Evolutionary conservation across 2,113 vertebrate species (phyloP).

Genomic region (Rhea americana): DNA sequence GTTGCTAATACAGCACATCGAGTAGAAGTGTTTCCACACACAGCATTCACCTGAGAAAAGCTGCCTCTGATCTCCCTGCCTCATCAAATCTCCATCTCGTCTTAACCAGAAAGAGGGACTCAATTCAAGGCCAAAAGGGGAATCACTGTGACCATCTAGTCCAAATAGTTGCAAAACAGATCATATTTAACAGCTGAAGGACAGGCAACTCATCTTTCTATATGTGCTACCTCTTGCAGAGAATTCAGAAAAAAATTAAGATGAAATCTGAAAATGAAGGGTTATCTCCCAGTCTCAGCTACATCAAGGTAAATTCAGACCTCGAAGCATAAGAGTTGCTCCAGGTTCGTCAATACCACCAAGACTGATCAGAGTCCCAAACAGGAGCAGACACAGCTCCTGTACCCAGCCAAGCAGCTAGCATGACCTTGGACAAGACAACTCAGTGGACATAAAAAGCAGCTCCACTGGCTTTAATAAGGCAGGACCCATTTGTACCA

Average conservation of each 20-base stretch:
- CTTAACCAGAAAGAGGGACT: background rate
- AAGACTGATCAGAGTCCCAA: background rate
- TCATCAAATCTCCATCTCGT: background rate
- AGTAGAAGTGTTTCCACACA: too few relatives aligned
- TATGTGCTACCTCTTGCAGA: background rate
- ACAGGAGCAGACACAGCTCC: background rate
- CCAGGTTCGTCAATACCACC: background rate
- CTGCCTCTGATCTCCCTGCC: background rate
- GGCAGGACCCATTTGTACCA: background rate
- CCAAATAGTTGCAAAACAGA: background rate
- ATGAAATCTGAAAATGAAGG: too few relatives aligned
- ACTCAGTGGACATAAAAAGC: rapidly evolving
- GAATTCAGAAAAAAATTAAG: too few relatives aligned
- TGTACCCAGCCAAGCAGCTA: too few relatives aligned
- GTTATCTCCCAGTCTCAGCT: background rate
- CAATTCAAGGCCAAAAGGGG: too few relatives aligned
- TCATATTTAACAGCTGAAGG: background rate
- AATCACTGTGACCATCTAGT: too few relatives aligned
- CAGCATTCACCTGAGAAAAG: background rate
- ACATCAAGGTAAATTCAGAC: too few relatives aligned
- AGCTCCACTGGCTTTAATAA: background rate
- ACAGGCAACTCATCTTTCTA: background rate
- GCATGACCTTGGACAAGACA: background rate
- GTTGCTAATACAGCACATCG: background rate
- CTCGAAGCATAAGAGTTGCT: too few relatives aligned